These are phyloP conservation scores for Ochropleura leucogaster DNA, from an alignment of 2,888 invertebrate genomes.

Conservation along the genomic window DNA sequence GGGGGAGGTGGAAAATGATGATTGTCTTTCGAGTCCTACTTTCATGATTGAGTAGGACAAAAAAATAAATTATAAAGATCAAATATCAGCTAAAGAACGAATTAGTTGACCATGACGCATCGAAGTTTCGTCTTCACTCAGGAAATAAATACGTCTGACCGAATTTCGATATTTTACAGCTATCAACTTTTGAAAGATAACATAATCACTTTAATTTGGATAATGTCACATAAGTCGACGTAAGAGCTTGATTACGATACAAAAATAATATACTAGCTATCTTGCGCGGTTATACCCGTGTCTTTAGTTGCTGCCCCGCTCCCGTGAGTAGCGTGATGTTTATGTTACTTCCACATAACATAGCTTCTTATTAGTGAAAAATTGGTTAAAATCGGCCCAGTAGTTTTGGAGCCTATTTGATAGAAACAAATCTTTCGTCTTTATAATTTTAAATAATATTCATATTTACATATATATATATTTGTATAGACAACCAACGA, in stretches of 20 bases:
- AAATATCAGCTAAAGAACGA: not conserved
- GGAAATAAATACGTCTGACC: slow-evolving; percentile 5
- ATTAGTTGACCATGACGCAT: slow-evolving; percentile 6
- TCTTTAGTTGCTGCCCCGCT: too few species aligned
- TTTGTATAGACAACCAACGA: not conserved
- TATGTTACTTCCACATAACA: too few species aligned
- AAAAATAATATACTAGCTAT: not conserved
- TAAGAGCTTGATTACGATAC: slow-evolving; percentile 16
- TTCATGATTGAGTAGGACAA: not conserved
- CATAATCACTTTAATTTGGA: not conserved
- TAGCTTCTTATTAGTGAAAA: too few species aligned
- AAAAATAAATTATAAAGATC: not conserved
- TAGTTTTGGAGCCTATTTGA: too few species aligned
- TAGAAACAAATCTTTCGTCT: too few species aligned
- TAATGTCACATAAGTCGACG: slow-evolving; percentile 11
- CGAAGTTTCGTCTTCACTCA: slow-evolving; percentile 3
- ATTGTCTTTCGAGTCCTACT: not conserved
- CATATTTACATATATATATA: too few species aligned
- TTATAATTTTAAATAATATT: too few species aligned
- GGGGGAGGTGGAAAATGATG: not conserved
- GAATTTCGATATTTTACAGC: slow-evolving; percentile 4
- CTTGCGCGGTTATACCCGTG: too few species aligned
- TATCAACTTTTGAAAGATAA: slow-evolving; percentile 10
- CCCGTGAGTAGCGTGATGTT: too few species aligned
- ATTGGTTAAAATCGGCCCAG: too few species aligned